These are phyloP conservation scores for Molanna angustata DNA, from an alignment of 2,888 invertebrate genomes.

Conservation along the genomic window DNA sequence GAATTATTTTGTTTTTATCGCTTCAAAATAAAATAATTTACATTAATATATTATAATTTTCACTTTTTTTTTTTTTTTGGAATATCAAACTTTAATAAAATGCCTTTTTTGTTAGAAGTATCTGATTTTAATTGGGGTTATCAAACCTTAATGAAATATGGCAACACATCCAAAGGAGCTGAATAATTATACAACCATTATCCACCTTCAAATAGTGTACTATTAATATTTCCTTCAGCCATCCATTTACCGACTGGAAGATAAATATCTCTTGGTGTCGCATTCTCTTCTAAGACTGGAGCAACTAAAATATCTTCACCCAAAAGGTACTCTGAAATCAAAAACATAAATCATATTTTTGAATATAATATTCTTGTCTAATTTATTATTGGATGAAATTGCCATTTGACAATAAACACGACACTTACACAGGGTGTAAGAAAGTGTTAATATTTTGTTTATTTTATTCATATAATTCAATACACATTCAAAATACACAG, in stretches of 20 bases:
- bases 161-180: conserved; percentile 59
- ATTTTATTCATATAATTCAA: too few species aligned
- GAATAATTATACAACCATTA: conserved; percentile 56
- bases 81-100: neutral
- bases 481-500: too few species aligned
- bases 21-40: too few species aligned
- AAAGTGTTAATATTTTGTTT: too few species aligned
- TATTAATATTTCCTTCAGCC: conserved; percentile 45
- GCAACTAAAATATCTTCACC: conserved; percentile 69
- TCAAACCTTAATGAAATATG: conserved; percentile 51
- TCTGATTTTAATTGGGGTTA: neutral
- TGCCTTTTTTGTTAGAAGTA: neutral
- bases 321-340: conserved; percentile 63
- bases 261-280: conserved; percentile 58
- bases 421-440: too few species aligned
- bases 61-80: neutral
- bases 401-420: too few species aligned
- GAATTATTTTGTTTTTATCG: too few species aligned
- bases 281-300: conserved; percentile 61
- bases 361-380: neutral
- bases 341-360: conserved; percentile 18
- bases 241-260: conserved; percentile 65
- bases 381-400: too few species aligned
- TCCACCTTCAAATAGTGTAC: conserved; percentile 51
- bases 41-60: too few species aligned